phyloP scores from a whole-genome alignment of 2,797 vertebrate species.

The Melanotaenia pygmaea region DNA sequence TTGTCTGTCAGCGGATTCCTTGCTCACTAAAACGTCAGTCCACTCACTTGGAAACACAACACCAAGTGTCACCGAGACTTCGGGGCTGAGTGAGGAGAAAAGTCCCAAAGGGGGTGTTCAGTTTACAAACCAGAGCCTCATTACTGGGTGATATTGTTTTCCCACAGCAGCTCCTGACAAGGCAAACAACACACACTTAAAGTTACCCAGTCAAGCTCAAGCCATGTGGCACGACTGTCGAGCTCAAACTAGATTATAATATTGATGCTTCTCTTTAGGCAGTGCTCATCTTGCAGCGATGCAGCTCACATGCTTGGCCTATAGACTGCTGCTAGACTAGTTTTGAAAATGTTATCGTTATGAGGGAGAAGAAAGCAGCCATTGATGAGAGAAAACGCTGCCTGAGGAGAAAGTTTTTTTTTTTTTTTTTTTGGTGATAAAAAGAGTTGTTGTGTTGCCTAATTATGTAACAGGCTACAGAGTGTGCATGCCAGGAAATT shows the following conservation, averaged over 20 bases:
- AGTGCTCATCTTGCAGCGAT: background rate
- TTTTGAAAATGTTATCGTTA: slow-evolving; percentile 16
- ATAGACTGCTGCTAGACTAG: slow-evolving; percentile 8
- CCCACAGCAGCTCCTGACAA: slow-evolving; percentile 18
- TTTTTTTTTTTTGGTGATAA: background rate
- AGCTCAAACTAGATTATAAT: background rate
- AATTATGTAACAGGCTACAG: slow-evolving; percentile 17
- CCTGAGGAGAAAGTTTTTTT: slow-evolving; percentile 17
- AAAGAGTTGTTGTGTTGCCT: slow-evolving; percentile 20
- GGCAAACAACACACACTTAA: background rate
- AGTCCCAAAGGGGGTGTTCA: slow-evolving; percentile 20
- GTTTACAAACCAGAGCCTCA: slow-evolving; percentile 36
- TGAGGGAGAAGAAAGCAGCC: slow-evolving; percentile 55
- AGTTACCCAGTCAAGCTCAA: background rate
- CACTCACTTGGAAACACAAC: slow-evolving; percentile 30
- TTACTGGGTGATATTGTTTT: slow-evolving; percentile 31
- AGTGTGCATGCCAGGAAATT: slow-evolving; percentile 3
- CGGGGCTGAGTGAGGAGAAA: slow-evolving; percentile 26
- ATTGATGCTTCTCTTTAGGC: background rate
- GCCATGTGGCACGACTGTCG: background rate
- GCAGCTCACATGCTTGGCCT: slow-evolving; percentile 42
- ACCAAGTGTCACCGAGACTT: slow-evolving; percentile 40
- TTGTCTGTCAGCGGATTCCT: background rate
- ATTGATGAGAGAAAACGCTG: slow-evolving; percentile 47
- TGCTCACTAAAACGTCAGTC: slow-evolving; percentile 2